Base-by-base conservation (phyloP, 2,113 vertebrate genomes). In the Microcebus tavaratra region DNA sequence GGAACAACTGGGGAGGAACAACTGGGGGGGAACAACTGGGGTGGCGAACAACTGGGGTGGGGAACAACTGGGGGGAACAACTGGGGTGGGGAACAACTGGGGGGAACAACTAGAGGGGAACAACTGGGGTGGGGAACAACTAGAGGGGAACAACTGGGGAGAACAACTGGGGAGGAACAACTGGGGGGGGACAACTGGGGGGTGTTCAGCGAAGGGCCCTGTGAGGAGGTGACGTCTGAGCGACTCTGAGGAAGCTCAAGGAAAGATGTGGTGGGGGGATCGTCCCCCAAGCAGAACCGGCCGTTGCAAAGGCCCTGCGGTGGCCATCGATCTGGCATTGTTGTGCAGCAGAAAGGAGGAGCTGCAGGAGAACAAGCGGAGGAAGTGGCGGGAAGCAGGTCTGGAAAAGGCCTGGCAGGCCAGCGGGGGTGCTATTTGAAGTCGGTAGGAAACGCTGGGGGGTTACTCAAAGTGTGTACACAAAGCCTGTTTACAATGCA, bases 71-170 rank as follows among this genome's bases (percentile, higher is more conserved):
- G 29, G 15, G 0, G 45, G 29, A 7, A 20, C n/a, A 23, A 25
- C 29, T 3, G 61, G 3, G 29, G 42, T 1, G 15, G 0, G 45
- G 42, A 42, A 42, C 42, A 42, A 42, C 34, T n/a, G 31, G 55
- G 3, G 29, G 45, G 29, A 7, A 20, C n/a, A 23, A 25, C 29
- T 3, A 0, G 42, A 6, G 15, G 0, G 36, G 29, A 7, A 20
- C n/a, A 23, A 25, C 27, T 3, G 61, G 3, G 29, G 42, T 1
- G 15, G 0, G 45, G 29, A 7, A 20, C n/a, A 23, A 25, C 29
- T 3, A 0, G 42, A 5, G 42, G 42, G 42, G 42, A 42, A 42
- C 42, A 42, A 42, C 42, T 42, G 42, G 42, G 15, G 0, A 36
- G 29, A 7, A 20, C 25, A 18, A 25, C 29, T 3, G 13, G 14